Percentiles rank a stretch among this genome's conserved stretches.
phyloP scores from a whole-genome alignment of 2,797 vertebrate genomes.

The Brotula barbata region DNA sequence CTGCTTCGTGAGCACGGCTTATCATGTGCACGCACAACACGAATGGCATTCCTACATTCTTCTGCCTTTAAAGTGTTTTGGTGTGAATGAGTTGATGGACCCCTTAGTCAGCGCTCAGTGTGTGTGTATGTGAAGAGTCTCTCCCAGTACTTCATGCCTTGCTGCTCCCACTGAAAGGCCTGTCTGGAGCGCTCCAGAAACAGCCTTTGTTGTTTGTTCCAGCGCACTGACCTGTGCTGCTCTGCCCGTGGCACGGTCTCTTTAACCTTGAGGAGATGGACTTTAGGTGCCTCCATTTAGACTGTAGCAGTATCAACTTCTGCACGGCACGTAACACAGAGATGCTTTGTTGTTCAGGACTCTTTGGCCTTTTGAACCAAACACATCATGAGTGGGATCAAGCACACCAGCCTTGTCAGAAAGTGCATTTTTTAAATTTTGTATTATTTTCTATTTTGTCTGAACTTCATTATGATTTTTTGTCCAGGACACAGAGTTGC shows the following conservation, averaged over 20 bases:
- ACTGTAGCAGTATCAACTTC: constrained; percentile 40
- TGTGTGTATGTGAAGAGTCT: constrained; percentile 16
- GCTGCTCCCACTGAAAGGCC: constrained; percentile 69
- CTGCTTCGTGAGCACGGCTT: neutral
- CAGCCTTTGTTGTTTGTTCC: constrained; percentile 70
- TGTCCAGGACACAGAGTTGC: constrained; percentile 87
- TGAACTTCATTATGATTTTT: constrained; percentile 1
- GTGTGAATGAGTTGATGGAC: constrained; percentile 50
- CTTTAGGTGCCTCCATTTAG: constrained; percentile 43
- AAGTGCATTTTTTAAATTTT: neutral
- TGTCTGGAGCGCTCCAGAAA: constrained; percentile 65
- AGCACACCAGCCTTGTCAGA: constrained; percentile 30
- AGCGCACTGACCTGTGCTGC: constrained; percentile 71
- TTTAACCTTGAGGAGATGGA: constrained; percentile 68
- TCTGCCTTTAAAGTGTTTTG: constrained; percentile 46
- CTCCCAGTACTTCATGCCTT: constrained; percentile 65
- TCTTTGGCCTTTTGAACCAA: constrained; percentile 49
- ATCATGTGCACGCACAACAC: constrained; percentile 43
- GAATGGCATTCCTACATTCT: constrained; percentile 63
- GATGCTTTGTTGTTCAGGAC: constrained; percentile 26
- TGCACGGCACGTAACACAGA: constrained; percentile 38
- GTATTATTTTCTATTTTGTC: neutral
- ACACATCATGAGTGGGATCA: constrained; percentile 16
- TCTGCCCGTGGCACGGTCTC: constrained; percentile 52
- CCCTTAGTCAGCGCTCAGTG: constrained; percentile 39